Evolutionary conservation across 2,888 invertebrate species (phyloP), one percentile per base, ranked within the genome.

Genomic region (Mycalesis mineus): DNA sequence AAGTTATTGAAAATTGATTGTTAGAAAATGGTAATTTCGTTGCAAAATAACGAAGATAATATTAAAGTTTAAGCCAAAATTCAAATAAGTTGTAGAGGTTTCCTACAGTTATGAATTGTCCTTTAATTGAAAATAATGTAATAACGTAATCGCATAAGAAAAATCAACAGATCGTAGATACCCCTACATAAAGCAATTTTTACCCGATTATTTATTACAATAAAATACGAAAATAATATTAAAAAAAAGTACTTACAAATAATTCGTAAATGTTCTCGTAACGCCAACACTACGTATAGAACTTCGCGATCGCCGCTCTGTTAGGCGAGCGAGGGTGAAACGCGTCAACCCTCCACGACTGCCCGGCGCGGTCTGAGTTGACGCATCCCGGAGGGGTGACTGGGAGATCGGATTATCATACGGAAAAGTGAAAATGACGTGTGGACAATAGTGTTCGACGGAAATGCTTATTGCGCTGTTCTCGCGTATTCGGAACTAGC

Each of bases 281-380:
- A 47, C 48, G 37, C 52, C 45, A 37, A 45, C 54, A 51, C 57
- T 45, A 49, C 42, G 53, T 59, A 59, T 59, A 64, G 51, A 81
- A 82, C 78, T 82, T 71, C 72, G 78, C 80, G 77, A 75, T 74
- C 57, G 13, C 8, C 58, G 55, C 61, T n/a, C 37, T 28, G 13
- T 17, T 36, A 11, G 60, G 63, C 65, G 0, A 33, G 15, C 47
- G 68, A 63, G 54, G 64, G 49, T 57, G 44, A 55, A 48, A 61
- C 57, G 64, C 81, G 75, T 67, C 73, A 74, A 68, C 57, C 63
- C 68, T 66, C 60, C 65, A 59, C 68, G 67, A 66, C 65, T 67
- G 67, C 65, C 68, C 68, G 69, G 66, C 68, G 72, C 72, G 65
- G 66, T 82, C 72, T 83, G 81, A 5, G 22, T 5, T 22, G 22